phyloP scores from a whole-genome alignment of 2,888 invertebrate species.

The Pemphredon lugubris region DNA sequence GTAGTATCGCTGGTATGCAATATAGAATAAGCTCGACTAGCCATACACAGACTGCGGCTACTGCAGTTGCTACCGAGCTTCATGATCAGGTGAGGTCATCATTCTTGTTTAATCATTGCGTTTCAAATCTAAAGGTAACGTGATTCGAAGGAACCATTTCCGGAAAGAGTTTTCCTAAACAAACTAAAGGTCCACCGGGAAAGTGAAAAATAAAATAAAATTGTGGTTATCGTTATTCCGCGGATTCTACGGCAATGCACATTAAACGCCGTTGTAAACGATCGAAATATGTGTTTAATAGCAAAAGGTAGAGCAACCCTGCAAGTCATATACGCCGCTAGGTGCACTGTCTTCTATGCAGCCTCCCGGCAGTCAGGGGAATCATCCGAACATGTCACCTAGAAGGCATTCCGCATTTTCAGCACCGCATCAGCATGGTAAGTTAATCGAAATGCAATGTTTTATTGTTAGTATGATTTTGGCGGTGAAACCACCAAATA shows the following conservation, averaged over 20 bases:
- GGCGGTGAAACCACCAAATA: no score
- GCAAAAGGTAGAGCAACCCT: conserved; percentile 80
- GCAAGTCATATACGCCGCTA: conserved; percentile 90
- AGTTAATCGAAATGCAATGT: conserved; percentile 59
- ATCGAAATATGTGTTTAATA: conserved; percentile 26
- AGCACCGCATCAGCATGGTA: conserved; percentile 85
- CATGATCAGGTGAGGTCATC: conserved; percentile 76
- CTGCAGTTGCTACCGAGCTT: conserved; percentile 86
- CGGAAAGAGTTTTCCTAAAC: no score
- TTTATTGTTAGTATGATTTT: no score
- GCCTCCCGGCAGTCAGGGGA: conserved; percentile 86
- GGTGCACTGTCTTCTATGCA: conserved; percentile 93
- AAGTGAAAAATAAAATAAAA: no score
- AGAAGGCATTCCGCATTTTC: conserved; percentile 80
- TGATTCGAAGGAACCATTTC: no score
- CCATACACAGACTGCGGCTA: conserved; percentile 92
- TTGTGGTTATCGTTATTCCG: no score
- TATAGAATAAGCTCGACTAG: conserved; percentile 94
- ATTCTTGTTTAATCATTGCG: no score
- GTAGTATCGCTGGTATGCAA: conserved; percentile 92
- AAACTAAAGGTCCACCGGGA: no score
- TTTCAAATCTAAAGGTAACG: no score
- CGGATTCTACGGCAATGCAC: no score
- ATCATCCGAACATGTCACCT: conserved; percentile 79
- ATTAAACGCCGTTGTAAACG: no score